phyloP scores from a whole-genome alignment of 2,113 vertebrate species.

The Echinops telfairi region DNA sequence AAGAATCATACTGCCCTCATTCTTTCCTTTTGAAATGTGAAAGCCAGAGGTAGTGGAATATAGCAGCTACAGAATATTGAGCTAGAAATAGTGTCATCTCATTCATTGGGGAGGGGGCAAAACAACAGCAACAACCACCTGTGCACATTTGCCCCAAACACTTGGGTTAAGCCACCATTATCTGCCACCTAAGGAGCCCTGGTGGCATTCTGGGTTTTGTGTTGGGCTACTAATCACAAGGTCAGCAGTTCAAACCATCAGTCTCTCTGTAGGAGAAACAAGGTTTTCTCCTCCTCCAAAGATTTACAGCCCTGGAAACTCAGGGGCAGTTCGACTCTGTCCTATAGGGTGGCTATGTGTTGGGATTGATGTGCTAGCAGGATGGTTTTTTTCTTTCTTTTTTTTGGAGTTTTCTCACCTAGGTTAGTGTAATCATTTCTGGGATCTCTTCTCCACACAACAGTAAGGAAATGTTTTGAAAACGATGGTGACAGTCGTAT shows the following conservation, averaged over 20 bases:
- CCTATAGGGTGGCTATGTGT: too few species aligned
- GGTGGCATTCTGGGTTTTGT: too few species aligned
- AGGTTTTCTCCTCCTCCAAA: too few species aligned
- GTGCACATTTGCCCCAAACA: not conserved
- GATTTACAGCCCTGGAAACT: too few species aligned
- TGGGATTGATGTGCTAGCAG: too few species aligned
- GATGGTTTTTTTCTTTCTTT: too few species aligned
- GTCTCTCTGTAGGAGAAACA: too few species aligned
- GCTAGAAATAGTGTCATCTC: constrained; percentile 43
- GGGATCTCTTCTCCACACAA: not conserved
- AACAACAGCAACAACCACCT: not conserved
- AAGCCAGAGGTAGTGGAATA: constrained; percentile 20
- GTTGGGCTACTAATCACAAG: too few species aligned
- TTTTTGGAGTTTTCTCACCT: not conserved
- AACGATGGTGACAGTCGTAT: not conserved
- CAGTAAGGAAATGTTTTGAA: not conserved
- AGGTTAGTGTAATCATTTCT: not conserved
- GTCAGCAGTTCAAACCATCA: too few species aligned
- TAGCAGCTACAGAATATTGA: not conserved
- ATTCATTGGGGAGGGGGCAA: not conserved
- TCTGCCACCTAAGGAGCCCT: not conserved
- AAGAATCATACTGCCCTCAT: not conserved
- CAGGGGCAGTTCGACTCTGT: too few species aligned
- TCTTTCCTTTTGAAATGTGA: constrained; percentile 58
- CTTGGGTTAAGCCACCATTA: not conserved